phyloP scores from a whole-genome alignment of 2,113 vertebrate species.

The Eidolon helvum region DNA sequence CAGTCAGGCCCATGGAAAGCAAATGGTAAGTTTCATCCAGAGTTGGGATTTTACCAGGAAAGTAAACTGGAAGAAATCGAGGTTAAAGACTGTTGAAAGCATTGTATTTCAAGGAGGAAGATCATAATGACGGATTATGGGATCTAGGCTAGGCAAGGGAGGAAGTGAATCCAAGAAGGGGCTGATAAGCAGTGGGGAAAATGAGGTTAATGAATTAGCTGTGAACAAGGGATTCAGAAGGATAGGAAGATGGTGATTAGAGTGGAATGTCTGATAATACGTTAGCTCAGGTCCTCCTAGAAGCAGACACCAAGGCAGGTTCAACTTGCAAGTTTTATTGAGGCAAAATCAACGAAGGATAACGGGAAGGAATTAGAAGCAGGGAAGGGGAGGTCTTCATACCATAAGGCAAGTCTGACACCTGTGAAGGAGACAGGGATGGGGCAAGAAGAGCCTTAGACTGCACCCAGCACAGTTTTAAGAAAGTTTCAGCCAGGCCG shows the following conservation, averaged over 20 bases:
- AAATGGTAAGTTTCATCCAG: not conserved
- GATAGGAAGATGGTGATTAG: not conserved
- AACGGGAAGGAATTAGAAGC: not conserved
- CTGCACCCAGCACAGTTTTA: not conserved
- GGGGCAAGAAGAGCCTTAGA: not conserved
- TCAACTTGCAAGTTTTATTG: conserved; percentile 16
- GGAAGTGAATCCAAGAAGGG: not conserved
- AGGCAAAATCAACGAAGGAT: not conserved
- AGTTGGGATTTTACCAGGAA: not conserved
- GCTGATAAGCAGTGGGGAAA: not conserved
- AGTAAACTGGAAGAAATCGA: not conserved
- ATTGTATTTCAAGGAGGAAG: not conserved
- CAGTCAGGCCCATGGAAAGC: not conserved
- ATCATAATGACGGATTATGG: not conserved
- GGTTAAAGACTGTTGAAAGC: not conserved
- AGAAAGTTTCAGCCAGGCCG: not conserved
- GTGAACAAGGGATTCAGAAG: not conserved
- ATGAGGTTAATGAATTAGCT: not conserved
- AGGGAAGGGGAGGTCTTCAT: not conserved
- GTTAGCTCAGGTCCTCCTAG: not conserved
- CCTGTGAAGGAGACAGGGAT: not conserved
- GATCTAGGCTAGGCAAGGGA: not conserved
- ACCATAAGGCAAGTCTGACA: not conserved
- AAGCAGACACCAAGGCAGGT: conserved; percentile 41
- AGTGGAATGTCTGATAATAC: conserved; percentile 19